Conservation (phyloP, 2,113 vertebrate species). For the Chionis minor region DNA sequence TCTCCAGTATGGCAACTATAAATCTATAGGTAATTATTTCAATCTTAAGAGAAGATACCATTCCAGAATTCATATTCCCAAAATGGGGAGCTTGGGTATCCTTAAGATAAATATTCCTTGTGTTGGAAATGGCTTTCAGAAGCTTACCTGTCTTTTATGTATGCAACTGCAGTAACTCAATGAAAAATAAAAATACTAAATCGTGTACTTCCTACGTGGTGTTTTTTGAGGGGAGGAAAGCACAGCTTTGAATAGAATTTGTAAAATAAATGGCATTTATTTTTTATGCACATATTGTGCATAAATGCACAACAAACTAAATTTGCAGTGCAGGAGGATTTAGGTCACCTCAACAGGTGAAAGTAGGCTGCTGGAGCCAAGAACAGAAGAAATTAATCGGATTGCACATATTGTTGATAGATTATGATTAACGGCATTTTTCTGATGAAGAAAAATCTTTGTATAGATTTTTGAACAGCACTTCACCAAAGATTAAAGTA, state of each 20-base stretch:
- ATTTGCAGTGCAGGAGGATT: not conserved
- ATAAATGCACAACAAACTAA: not conserved
- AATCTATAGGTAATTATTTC: not conserved
- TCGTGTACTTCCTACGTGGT: accelerated
- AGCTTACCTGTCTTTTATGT: not conserved
- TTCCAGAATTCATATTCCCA: not conserved
- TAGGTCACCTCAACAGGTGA: not conserved
- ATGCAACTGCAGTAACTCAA: not conserved
- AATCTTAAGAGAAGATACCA: not conserved
- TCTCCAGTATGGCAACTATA: not conserved
- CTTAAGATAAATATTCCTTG: not conserved
- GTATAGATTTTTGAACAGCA: not conserved
- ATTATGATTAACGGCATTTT: not conserved
- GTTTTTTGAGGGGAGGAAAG: not conserved
- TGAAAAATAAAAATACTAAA: not conserved
- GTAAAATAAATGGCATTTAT: not conserved
- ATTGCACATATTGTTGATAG: not conserved
- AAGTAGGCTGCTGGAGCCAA: not conserved
- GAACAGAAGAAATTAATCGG: not conserved
- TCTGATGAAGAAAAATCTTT: not conserved
- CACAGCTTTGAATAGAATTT: not conserved
- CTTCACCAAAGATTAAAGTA: not conserved
- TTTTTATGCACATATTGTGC: too few species aligned
- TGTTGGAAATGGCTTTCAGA: not conserved
- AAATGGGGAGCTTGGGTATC: not conserved